Base-by-base conservation (phyloP, 2,888 invertebrate genomes). In the Mythimna vitellina region DNA sequence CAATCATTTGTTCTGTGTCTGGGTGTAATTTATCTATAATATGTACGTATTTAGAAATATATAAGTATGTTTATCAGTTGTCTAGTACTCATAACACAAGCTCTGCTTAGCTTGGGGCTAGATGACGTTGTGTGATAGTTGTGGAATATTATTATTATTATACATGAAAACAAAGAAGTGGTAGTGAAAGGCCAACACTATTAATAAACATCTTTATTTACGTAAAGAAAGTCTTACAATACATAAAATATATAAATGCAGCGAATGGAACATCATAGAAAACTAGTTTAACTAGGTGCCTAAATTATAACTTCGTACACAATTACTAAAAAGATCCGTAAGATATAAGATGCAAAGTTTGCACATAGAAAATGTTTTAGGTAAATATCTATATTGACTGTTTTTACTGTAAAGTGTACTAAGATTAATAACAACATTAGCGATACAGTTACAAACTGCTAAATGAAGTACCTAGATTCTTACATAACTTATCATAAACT, bases 221-320 rank as follows among this genome's bases (percentile, higher is more conserved):
- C 22, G 56, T 74, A 80, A 83, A 71, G 66, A 61, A 63, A 68
- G 25, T 58, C 63, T 67, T 42, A 32, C 61, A 67, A 81, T n/a
- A 62, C 60, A 53, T 20, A 56, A 51, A 35, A 42, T 46, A 62
- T 25, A 49, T 79, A 70, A 79, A 78, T 81, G 78, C 82, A 70
- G 49, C 29, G 54, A 60, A 81, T 82, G 82, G 85, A 82, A 82
- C 70, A 69, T 51, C 8, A 17, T 49, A 17, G 2, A 56, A 20
- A 9, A 63, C 60, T 22, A 42, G 56, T n/a, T 14, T 53, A 22
- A 9, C 17, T 49, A 70, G 14, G 8, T 22, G 22, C 35, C 25
- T 22, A 29, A 42, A 61, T 35, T 38, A 60, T 54, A 60, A 5
- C 53, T 60, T 65, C 12, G 29, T 25, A 65, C 29, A 57, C 22